Percentiles rank a stretch among this genome's conserved stretches.
Evolutionary conservation across 2,888 invertebrate genomes (phyloP).

Genomic region (Heliconius erato): DNA sequence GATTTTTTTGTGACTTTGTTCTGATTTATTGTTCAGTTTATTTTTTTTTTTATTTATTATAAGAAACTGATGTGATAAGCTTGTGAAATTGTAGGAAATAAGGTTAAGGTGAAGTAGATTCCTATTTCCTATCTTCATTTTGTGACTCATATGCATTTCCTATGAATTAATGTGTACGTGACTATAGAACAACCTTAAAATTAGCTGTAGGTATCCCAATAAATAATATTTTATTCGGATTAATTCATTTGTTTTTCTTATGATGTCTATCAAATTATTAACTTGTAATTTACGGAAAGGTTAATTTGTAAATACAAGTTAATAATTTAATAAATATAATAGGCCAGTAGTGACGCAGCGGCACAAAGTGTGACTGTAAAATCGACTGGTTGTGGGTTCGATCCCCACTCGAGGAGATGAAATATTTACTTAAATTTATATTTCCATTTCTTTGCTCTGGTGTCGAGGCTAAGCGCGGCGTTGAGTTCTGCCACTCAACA

Average conservation of each 20-base stretch:
- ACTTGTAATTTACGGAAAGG: neutral
- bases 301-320: too few species aligned
- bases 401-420: too few species aligned
- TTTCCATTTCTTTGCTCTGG: too few species aligned
- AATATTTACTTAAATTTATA: too few species aligned
- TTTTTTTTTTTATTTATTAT: neutral
- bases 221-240: neutral
- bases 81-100: conserved; percentile 1
- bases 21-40: conserved; percentile 1
- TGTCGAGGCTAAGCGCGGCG: too few species aligned
- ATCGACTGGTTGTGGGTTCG: too few species aligned
- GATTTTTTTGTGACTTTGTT: neutral
- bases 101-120: neutral
- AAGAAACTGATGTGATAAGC: neutral
- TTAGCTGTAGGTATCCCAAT: neutral
- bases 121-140: neutral
- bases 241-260: neutral
- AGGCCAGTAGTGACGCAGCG: too few species aligned
- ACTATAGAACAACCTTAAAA: neutral
- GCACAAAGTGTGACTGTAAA: too few species aligned
- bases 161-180: conserved; percentile 10
- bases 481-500: too few species aligned
- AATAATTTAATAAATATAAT: too few species aligned
- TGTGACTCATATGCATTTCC: neutral
- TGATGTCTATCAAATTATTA: neutral